Evolutionary conservation across 1,140 invertebrate genomes (phyloP).

Genomic region (Procambarus virginalis): DNA sequence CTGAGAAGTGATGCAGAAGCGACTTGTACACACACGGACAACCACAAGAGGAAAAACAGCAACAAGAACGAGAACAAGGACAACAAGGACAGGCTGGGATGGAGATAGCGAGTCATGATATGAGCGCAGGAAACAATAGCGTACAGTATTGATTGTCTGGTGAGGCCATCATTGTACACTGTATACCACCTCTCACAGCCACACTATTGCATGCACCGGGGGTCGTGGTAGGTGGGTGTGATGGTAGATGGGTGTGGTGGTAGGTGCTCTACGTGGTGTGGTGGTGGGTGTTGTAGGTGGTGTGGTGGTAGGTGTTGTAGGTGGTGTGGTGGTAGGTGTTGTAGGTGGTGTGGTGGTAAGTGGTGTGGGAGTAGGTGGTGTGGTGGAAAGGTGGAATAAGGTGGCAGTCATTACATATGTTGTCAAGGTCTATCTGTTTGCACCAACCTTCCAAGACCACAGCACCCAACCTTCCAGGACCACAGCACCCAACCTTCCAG

Average conservation of each 20-base stretch:
- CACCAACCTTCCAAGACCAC: too few relatives aligned
- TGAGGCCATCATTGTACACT: not conserved
- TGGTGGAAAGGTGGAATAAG: too few relatives aligned
- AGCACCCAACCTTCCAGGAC: not conserved
- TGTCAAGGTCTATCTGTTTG: too few relatives aligned
- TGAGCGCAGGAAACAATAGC: constrained; percentile 1
- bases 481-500: not conserved
- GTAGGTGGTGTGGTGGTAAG: too few relatives aligned
- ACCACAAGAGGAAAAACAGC: too few relatives aligned
- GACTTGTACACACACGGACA: too few relatives aligned
- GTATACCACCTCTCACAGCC: constrained; percentile 2
- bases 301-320: not conserved
- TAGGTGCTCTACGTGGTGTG: not conserved
- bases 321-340: not conserved
- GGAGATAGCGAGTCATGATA: constrained; percentile 1
- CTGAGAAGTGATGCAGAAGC: too few relatives aligned
- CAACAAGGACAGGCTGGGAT: not conserved
- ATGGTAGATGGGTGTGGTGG: not conserved
- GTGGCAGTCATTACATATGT: too few relatives aligned
- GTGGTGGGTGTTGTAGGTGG: not conserved
- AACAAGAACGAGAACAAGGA: not conserved
- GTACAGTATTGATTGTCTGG: constrained; percentile 7
- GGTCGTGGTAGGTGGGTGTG: not conserved
- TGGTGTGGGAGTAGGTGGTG: too few relatives aligned
- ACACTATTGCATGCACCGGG: not conserved